phyloP scores from a whole-genome alignment of 92 coral and sea anemone species.

The Epizoanthus ramosus region DNA sequence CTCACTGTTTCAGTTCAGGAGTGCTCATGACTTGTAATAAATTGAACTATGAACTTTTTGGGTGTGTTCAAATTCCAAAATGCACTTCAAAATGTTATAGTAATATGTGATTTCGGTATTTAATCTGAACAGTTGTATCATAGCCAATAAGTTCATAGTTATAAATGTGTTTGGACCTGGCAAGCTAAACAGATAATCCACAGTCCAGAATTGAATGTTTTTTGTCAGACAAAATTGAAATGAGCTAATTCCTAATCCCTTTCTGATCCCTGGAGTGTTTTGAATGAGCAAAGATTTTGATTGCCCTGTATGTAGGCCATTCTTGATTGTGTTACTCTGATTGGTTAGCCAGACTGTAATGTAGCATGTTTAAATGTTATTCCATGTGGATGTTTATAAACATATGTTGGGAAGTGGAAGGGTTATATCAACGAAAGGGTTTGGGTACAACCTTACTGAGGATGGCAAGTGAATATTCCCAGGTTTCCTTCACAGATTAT shows the following conservation, averaged over 20 bases:
- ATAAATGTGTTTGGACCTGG: neutral
- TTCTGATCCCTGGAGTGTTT: no score
- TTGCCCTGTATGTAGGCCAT: neutral
- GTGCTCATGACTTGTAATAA: slow-evolving; percentile 25
- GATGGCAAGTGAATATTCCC: slow-evolving; percentile 31
- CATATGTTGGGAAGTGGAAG: slow-evolving; percentile 9
- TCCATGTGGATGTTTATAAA: slow-evolving; percentile 20
- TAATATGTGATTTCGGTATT: neutral
- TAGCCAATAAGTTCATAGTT: neutral
- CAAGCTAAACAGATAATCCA: slow-evolving; percentile 20
- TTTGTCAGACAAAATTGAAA: neutral
- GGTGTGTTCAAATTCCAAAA: slow-evolving; percentile 15
- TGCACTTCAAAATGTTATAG: neutral
- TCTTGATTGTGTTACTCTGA: slow-evolving; percentile 11
- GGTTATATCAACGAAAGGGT: neutral
- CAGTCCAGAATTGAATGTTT: neutral
- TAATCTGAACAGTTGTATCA: neutral
- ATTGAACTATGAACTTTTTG: slow-evolving; percentile 13
- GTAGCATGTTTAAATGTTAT: neutral
- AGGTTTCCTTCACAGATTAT: neutral
- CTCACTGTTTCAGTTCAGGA: neutral
- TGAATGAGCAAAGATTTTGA: neutral
- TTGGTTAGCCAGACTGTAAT: slow-evolving; percentile 9
- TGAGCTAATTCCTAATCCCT: neutral
- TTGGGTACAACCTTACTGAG: slow-evolving; percentile 8